Conservation (phyloP, 2,888 invertebrate species). For the Drosophila rellima region DNA sequence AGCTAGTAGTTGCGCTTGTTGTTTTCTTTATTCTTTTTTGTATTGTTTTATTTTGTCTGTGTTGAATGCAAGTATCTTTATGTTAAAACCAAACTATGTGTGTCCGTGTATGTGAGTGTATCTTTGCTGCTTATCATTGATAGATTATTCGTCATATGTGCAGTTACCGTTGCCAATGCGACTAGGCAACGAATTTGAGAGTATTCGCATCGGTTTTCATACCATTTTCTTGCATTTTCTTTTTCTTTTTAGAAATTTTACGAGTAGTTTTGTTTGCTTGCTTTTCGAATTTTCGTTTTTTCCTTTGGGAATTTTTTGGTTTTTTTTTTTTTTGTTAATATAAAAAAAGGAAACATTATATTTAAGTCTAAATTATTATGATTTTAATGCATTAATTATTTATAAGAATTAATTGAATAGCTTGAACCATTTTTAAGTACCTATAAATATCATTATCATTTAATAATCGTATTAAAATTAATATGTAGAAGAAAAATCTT, state of each 20-base stretch:
- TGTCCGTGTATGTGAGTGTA: slow-evolving; percentile 33
- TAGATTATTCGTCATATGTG: slow-evolving; percentile 74
- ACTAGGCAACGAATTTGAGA: slow-evolving; percentile 63
- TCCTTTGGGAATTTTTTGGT: slow-evolving; percentile 19
- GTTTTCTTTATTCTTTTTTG: slow-evolving; percentile 39
- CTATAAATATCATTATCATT: slow-evolving; percentile 71
- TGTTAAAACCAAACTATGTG: slow-evolving; percentile 69
- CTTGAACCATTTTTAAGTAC: slow-evolving; percentile 76
- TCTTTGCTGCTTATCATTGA: slow-evolving; percentile 70
- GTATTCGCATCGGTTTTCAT: slow-evolving; percentile 53
- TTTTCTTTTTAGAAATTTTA: slow-evolving; percentile 47
- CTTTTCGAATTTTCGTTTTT: slow-evolving; percentile 29
- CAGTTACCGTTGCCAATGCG: slow-evolving; percentile 69
- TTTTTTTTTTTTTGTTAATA: slow-evolving; percentile 57
- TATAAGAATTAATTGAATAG: slow-evolving; percentile 76
- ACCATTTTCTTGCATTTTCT: slow-evolving; percentile 1
- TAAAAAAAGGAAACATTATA: slow-evolving; percentile 78
- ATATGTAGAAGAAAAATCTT: slow-evolving; percentile 82
- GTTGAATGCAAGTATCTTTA: slow-evolving; percentile 56
- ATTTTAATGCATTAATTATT: slow-evolving; percentile 75
- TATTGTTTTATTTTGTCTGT: slow-evolving; percentile 38
- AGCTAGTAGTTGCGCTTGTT: slow-evolving; percentile 76
- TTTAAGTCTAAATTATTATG: slow-evolving; percentile 79
- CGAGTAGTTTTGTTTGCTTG: slow-evolving; percentile 57
- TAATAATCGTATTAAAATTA: slow-evolving; percentile 78